Evolutionary conservation across 37 sponge, comb jelly and placozoan genomes (phyloP), one percentile per base, ranked within the genome.

Genomic region (Geodia barretti): DNA sequence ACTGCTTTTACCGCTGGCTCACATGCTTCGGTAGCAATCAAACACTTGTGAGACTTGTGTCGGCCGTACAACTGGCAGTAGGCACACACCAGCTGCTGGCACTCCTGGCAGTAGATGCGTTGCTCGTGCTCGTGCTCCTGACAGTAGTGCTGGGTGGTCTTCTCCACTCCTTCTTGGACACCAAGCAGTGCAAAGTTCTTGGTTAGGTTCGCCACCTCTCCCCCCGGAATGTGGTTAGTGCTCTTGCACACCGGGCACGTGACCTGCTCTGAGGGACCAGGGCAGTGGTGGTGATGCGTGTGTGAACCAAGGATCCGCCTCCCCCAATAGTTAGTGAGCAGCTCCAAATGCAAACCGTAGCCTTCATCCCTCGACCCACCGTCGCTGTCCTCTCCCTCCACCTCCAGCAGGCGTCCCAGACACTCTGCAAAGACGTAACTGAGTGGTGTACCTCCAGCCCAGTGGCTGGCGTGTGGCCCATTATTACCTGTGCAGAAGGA

Each of bases 111-210:
- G 70, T 81, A 92, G n/a, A 88, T 62, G 0, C 80, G 75, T n/a
- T 92, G 65, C 60, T 87, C 89, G 41, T 84, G 86, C 31, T 80
- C 41, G 68, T 92, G 93, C 4, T 88, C 86, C 62, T 64, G 34
- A 35, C 93, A 92, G 68, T 64, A 84, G 61, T 77, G 69, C 38
- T 4, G 58, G 23, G 58, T 34, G 14, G 41, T 39, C 26, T 31
- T 35, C 42, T 74, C 66, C 54, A 47, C 54, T 17, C 54, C 54
- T 25, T 79, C 81, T 24, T 54, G 69, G 4, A 77, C 61, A 63
- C 81, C 64, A 58, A 91, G 78, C 19, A 87, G 79, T 20, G 84
- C 83, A 74, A 76, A 91, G 89, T 91, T 91, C 76, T 91, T 91
- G 26, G 92, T 83, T 21, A 91, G 79, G 1, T 61, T 37, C 3